Evolutionary conservation across 2,113 vertebrate genomes (phyloP).

Genomic region (Anolis carolinensis): DNA sequence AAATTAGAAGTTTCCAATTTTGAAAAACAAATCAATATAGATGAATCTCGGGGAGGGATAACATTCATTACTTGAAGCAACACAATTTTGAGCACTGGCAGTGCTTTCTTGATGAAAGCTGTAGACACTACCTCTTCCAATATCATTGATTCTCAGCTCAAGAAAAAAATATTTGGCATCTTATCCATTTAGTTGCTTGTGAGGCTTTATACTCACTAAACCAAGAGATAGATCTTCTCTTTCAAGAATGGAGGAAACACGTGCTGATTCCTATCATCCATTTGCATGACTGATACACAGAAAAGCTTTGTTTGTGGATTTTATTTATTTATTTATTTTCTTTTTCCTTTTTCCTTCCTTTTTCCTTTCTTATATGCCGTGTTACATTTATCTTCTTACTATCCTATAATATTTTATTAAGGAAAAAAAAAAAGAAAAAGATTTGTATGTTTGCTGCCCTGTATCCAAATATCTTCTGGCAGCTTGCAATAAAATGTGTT

Average conservation of each 20-base stretch:
- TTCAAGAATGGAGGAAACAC: not conserved
- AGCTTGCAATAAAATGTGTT: too few species aligned
- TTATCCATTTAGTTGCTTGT: constrained; percentile 29
- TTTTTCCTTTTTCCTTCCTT: too few species aligned
- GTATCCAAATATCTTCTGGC: too few species aligned
- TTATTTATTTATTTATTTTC: too few species aligned
- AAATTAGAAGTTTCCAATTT: constrained; percentile 21
- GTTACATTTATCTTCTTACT: too few species aligned
- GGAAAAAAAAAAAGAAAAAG: too few species aligned
- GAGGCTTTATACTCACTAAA: constrained; percentile 25
- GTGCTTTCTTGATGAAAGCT: not conserved
- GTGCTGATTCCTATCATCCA: not conserved
- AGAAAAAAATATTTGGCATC: constrained; percentile 20
- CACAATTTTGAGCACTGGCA: not conserved
- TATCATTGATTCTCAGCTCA: constrained; percentile 20
- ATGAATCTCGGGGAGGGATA: constrained; percentile 10
- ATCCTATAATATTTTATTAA: too few species aligned
- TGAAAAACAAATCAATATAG: constrained; percentile 21
- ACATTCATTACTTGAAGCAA: constrained; percentile 2
- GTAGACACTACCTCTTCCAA: constrained; percentile 21
- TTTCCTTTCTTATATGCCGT: too few species aligned
- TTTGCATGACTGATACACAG: too few species aligned
- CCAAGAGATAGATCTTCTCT: constrained; percentile 22
- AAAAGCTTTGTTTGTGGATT: too few species aligned
- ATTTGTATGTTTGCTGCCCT: too few species aligned